Conservation (phyloP, 2,113 vertebrate genomes). For the Camelus dromedarius region DNA sequence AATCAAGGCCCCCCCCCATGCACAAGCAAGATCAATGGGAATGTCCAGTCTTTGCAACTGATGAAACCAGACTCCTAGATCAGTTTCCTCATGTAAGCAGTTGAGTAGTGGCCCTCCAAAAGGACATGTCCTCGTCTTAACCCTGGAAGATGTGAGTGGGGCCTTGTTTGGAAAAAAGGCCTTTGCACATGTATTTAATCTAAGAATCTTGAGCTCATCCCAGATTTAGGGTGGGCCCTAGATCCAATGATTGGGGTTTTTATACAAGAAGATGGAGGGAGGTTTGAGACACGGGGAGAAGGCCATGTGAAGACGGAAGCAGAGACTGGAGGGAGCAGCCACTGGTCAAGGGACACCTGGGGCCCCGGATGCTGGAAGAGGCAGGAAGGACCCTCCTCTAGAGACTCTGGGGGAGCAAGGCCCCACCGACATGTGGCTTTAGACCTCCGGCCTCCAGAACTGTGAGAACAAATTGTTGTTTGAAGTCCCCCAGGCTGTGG, state of each 20-base stretch:
- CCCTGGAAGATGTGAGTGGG: neutral
- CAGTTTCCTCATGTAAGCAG: fast-evolving
- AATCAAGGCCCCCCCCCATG: neutral
- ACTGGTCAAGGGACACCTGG: neutral
- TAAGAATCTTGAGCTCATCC: neutral
- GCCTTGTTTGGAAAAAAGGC: neutral
- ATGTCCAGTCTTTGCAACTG: neutral
- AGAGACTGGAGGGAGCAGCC: neutral
- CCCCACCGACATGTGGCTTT: too few species aligned
- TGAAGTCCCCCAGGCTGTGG: neutral
- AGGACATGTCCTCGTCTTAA: neutral
- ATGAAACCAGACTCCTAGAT: neutral
- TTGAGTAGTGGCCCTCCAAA: neutral
- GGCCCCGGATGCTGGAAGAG: neutral
- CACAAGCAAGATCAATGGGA: neutral
- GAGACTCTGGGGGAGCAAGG: neutral
- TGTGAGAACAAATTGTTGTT: neutral
- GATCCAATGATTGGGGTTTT: neutral
- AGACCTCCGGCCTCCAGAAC: neutral
- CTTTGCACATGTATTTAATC: neutral
- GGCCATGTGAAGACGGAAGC: neutral
- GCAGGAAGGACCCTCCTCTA: fast-evolving
- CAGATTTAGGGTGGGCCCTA: neutral
- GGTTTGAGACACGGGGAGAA: neutral
- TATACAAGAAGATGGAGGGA: neutral